Evolutionary conservation across 2,888 invertebrate species (phyloP), one percentile per base, ranked within the genome.

Genomic region (Brachyopa scutellaris): DNA sequence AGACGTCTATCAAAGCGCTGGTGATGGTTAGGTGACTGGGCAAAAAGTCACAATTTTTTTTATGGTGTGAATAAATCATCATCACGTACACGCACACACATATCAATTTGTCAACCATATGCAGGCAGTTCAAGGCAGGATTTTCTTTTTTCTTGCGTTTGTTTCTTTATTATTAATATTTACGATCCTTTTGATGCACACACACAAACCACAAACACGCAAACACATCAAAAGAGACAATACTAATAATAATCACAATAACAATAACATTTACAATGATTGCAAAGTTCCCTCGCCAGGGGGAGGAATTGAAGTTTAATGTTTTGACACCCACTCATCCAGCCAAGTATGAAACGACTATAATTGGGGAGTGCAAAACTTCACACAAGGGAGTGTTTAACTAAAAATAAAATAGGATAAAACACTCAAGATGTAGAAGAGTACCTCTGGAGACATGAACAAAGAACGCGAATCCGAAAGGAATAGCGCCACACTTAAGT

Each of bases 41-140:
- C 57, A 69, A 70, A 70, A 57, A 70, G 11, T 36, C 29, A 23
- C 36, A 61, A 15, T 17, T 53, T 47, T 67, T 33, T 51, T 23
- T 38, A 51, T 15, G 42, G 49, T 45, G 74, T 59, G 64, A 80
- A 80, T 80, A 80, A 80, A 80, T 80, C 80, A 80, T 80, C 74
- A 33, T 69, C 69, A 70, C 69, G 74, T 70, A 64, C 73, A 73
- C 66, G 51, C 64, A 64, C 49, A 38, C 69, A 80, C 51, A n/a
- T n/a, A 80, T 53, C 80, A 59, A 80, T 74, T 80, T 80, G 80
- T 80, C 74, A 80, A 62, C 74, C 62, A 64, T 74, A 49, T 74
- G 74, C 69, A 70, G 69, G 40, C 53, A 74, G 73, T 57, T 53
- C 45, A 69, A 62, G 38, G n/a, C 9, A 79, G 59, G 2, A n/a